phyloP scores from a whole-genome alignment of 2,113 vertebrate genomes.

The Emydura subglobosa region DNA sequence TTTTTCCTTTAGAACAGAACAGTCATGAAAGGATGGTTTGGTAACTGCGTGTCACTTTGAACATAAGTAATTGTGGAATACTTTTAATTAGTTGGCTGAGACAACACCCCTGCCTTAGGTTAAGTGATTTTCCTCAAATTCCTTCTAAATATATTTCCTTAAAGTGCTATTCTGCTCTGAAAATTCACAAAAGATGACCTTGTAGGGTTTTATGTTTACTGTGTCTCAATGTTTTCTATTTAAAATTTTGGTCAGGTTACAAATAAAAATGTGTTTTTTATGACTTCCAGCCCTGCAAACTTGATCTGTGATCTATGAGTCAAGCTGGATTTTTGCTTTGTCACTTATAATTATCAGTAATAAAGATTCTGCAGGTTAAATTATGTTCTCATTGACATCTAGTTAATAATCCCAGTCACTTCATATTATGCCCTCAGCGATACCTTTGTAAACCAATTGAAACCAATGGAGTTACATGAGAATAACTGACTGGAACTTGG shows the following conservation, averaged over 20 bases:
- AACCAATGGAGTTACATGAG: not conserved
- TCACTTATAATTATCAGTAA: not conserved
- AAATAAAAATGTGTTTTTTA: slow-evolving; percentile 1
- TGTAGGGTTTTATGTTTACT: not conserved
- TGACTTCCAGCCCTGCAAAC: not conserved
- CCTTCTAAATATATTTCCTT: not conserved
- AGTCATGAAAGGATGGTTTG: not conserved
- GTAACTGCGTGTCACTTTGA: not conserved
- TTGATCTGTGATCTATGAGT: slow-evolving; percentile 7
- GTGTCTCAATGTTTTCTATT: slow-evolving; percentile 8
- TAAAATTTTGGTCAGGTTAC: slow-evolving; percentile 15
- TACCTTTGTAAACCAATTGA: slow-evolving; percentile 8
- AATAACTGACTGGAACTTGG: not conserved
- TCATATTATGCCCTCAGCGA: not conserved
- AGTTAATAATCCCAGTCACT: rapidly evolving
- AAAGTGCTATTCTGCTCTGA: not conserved
- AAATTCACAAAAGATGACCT: slow-evolving; percentile 37
- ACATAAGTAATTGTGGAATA: slow-evolving; percentile 19
- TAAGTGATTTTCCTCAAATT: not conserved
- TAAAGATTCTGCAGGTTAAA: slow-evolving; percentile 17
- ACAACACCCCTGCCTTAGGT: not conserved
- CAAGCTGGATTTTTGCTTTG: slow-evolving; percentile 15
- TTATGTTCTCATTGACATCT: slow-evolving; percentile 34
- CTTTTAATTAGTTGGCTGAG: not conserved
- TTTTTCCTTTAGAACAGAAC: not conserved